phyloP scores from a whole-genome alignment of 2,797 vertebrate species.

The Numenius phaeopus region DNA sequence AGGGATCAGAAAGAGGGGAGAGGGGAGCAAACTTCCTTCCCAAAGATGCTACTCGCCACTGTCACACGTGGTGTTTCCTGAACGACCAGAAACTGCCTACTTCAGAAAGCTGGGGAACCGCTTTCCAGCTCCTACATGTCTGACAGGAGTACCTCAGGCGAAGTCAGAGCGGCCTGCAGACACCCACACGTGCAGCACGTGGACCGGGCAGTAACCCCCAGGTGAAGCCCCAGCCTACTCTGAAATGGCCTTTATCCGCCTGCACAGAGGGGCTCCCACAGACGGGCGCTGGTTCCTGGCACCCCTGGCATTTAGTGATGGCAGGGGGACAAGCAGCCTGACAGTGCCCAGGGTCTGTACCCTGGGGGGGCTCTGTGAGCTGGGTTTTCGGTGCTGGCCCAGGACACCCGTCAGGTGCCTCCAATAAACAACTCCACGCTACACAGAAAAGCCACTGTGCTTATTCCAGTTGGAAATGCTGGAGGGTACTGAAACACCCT shows the following conservation, averaged over 20 bases:
- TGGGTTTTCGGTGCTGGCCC: background rate
- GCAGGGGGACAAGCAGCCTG: background rate
- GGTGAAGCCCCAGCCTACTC: background rate
- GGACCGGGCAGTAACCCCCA: background rate
- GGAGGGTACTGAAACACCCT: background rate
- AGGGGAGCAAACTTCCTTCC: background rate
- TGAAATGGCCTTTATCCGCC: background rate
- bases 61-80: background rate
- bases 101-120: background rate
- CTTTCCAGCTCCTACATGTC: background rate
- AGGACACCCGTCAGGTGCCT: background rate
- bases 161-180: background rate
- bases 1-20: background rate
- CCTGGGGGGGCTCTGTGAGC: background rate
- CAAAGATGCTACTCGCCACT: background rate
- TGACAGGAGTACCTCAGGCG: too few relatives aligned
- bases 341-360: background rate
- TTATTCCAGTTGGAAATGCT: background rate
- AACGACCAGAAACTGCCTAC: background rate
- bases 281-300: background rate
- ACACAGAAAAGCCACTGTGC: background rate
- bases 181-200: background rate
- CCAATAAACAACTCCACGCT: background rate
- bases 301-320: background rate
- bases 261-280: background rate